Percentiles rank a stretch among this genome's conserved stretches.
Evolutionary conservation across 92 coral and sea anemone genomes (phyloP).

Genomic region (Heliopora coerulea): DNA sequence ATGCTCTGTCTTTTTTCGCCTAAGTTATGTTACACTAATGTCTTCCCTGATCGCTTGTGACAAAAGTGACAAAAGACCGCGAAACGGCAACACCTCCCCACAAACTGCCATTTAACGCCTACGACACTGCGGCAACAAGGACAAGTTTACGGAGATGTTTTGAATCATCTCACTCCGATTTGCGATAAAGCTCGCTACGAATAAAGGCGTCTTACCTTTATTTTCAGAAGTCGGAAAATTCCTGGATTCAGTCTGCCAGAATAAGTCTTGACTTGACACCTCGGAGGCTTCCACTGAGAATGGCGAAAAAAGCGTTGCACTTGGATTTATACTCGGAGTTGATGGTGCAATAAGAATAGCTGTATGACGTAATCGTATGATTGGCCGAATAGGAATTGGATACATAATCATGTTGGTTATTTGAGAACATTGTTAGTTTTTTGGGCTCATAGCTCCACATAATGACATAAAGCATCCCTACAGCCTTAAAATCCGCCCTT

Average conservation of each 20-base stretch:
- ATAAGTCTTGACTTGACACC: neutral
- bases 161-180: neutral
- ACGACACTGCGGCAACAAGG: no score
- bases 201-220: neutral
- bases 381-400: neutral
- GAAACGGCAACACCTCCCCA: no score
- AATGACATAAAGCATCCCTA: no score
- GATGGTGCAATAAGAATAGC: slow-evolving; percentile 28
- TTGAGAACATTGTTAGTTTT: no score
- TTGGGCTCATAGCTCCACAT: no score
- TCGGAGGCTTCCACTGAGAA: neutral
- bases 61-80: no score
- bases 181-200: neutral
- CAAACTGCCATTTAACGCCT: no score
- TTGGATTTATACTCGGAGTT: slow-evolving; percentile 1
- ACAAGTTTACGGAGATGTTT: neutral
- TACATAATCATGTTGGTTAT: neutral
- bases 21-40: no score
- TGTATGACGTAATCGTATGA: slow-evolving; percentile 4
- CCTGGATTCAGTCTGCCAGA: no score
- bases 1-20: no score
- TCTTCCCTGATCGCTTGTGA: no score
- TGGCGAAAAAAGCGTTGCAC: neutral
- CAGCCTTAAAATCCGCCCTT: no score
- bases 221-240: neutral